Percentiles rank a stretch among this genome's conserved stretches.
Evolutionary conservation across 2,113 vertebrate species (phyloP).

Genomic region (Sapajus apella): DNA sequence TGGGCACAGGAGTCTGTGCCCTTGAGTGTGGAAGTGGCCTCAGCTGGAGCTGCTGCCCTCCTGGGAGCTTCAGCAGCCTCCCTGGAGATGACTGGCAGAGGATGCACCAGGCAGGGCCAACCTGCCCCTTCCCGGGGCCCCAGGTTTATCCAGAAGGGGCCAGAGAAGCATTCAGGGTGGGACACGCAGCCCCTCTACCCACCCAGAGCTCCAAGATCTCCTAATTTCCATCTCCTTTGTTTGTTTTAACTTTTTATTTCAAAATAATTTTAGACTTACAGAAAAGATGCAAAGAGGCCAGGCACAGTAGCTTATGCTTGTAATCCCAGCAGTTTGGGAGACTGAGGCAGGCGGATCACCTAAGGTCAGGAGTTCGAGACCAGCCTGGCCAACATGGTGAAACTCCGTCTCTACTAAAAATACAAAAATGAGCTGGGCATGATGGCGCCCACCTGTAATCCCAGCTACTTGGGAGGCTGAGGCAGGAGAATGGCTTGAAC

Average conservation of each 20-base stretch:
- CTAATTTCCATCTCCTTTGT: not conserved
- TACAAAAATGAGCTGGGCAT: too few species aligned
- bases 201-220: not conserved
- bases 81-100: not conserved
- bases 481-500: too few species aligned
- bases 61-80: not conserved
- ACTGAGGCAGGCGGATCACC: too few species aligned
- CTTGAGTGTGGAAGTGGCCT: accelerated
- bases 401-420: too few species aligned
- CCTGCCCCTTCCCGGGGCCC: not conserved
- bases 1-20: not conserved
- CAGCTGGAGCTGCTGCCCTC: not conserved
- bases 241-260: not conserved
- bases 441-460: too few species aligned
- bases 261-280: not conserved
- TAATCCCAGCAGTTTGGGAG: too few species aligned
- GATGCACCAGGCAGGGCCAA: not conserved
- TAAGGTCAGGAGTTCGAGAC: too few species aligned
- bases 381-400: too few species aligned
- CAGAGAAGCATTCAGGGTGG: not conserved
- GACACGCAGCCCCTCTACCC: not conserved
- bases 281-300: not conserved
- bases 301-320: too few species aligned
- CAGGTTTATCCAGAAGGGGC: not conserved
- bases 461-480: too few species aligned